Conservation (phyloP, 2,113 vertebrate species). For the Psittacus erithacus region DNA sequence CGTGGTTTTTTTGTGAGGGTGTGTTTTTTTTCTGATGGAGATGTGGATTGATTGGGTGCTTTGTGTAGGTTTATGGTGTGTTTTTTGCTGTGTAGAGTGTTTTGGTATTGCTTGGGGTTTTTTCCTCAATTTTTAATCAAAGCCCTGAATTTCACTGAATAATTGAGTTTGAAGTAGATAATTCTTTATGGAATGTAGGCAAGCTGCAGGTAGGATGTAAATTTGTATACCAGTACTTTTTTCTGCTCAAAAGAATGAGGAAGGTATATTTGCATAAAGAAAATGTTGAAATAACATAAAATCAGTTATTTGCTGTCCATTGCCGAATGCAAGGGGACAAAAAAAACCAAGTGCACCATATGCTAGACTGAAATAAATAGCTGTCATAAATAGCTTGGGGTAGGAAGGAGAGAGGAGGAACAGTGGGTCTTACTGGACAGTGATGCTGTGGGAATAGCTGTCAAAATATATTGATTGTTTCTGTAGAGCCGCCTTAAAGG, state of each 20-base stretch:
- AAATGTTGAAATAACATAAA: neutral
- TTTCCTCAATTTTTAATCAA: neutral
- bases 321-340: neutral
- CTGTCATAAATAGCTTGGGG: neutral
- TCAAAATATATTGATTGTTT: constrained; percentile 39
- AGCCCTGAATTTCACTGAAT: neutral
- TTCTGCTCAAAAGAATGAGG: neutral
- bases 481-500: neutral
- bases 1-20: neutral
- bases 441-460: constrained; percentile 12
- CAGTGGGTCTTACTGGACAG: neutral
- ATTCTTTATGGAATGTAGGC: neutral
- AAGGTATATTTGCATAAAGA: neutral
- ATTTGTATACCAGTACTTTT: neutral
- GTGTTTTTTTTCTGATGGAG: neutral
- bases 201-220: neutral
- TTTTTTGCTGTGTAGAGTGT: neutral
- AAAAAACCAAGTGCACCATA: neutral
- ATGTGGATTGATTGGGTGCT: neutral
- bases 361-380: neutral
- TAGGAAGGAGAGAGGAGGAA: neutral
- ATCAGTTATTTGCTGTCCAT: neutral
- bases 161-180: neutral
- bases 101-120: neutral
- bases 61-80: neutral